phyloP scores from a whole-genome alignment of 2,888 invertebrate genomes.

The Galerucella nymphaeae region DNA sequence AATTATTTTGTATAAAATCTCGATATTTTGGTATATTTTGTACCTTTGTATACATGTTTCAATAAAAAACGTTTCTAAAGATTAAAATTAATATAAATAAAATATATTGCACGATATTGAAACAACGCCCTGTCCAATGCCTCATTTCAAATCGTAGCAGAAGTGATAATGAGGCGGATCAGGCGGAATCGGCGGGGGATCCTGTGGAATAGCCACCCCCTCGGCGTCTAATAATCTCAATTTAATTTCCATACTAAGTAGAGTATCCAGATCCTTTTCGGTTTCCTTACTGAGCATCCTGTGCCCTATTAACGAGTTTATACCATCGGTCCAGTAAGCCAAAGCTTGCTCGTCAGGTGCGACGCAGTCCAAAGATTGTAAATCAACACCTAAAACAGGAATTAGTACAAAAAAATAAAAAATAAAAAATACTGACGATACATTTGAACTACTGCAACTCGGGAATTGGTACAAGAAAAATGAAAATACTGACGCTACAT shows the following conservation, averaged over 20 bases:
- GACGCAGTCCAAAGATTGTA: conserved; percentile 88
- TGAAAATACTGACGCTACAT: too few species aligned
- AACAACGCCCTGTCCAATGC: neutral
- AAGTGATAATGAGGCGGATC: conserved; percentile 94
- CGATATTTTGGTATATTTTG: too few species aligned
- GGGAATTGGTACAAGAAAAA: too few species aligned
- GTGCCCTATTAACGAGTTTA: conserved; percentile 88
- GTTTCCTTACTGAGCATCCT: conserved; percentile 91
- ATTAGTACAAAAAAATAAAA: neutral
- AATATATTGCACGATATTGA: neutral
- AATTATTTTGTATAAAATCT: too few species aligned
- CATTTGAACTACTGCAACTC: neutral
- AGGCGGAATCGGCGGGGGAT: conserved; percentile 91
- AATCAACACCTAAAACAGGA: conserved; percentile 69
- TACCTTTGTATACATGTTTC: too few species aligned
- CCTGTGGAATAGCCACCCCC: conserved; percentile 93
- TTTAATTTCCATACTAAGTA: conserved; percentile 97
- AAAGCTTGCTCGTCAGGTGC: conserved; percentile 88
- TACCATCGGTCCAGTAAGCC: conserved; percentile 96
- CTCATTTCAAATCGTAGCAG: conserved; percentile 77
- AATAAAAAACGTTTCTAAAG: neutral
- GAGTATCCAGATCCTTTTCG: conserved; percentile 88
- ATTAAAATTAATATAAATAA: neutral
- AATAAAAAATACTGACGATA: neutral
- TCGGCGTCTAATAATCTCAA: conserved; percentile 92